phyloP scores from a whole-genome alignment of 2,888 invertebrate genomes.

The Electrophaes corylata region DNA sequence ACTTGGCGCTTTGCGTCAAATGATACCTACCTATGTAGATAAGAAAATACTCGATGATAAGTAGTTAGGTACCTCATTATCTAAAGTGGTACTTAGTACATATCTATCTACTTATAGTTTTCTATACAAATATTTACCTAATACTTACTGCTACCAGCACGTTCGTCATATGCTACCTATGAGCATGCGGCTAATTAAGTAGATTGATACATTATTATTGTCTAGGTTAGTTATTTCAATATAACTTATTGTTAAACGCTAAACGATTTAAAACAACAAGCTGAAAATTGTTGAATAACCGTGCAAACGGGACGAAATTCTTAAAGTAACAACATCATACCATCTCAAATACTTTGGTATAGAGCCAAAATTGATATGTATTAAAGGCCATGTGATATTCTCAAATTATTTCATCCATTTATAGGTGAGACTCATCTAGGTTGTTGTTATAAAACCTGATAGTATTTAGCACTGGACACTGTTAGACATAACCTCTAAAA shows the following conservation, averaged over 20 bases:
- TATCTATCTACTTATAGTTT: too few relatives aligned
- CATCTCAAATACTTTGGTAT: slow-evolving; percentile 51
- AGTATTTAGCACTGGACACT: slow-evolving; percentile 53
- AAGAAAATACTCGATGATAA: slow-evolving; percentile 2
- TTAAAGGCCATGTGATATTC: slow-evolving; percentile 53
- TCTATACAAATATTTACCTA: too few relatives aligned
- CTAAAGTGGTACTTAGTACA: background rate
- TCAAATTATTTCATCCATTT: slow-evolving; percentile 40
- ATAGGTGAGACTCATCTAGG: slow-evolving; percentile 41
- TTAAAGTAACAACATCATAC: slow-evolving; percentile 28
- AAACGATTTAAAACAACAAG: background rate
- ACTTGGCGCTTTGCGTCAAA: slow-evolving; percentile 15
- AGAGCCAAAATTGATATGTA: slow-evolving; percentile 50
- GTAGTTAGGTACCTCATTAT: background rate
- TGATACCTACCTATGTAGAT: too few relatives aligned
- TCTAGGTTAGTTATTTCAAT: slow-evolving; percentile 19
- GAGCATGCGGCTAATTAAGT: background rate
- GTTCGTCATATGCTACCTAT: too few relatives aligned
- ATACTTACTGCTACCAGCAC: too few relatives aligned
- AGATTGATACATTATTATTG: slow-evolving; percentile 4
- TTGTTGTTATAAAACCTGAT: slow-evolving; percentile 35
- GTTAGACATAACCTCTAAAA: slow-evolving; percentile 79
- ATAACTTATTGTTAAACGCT: background rate
- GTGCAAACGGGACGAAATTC: slow-evolving; percentile 30
- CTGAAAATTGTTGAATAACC: slow-evolving; percentile 19